Evolutionary conservation across 2,888 invertebrate species (phyloP).

Genomic region (Cephus nigrinus): DNA sequence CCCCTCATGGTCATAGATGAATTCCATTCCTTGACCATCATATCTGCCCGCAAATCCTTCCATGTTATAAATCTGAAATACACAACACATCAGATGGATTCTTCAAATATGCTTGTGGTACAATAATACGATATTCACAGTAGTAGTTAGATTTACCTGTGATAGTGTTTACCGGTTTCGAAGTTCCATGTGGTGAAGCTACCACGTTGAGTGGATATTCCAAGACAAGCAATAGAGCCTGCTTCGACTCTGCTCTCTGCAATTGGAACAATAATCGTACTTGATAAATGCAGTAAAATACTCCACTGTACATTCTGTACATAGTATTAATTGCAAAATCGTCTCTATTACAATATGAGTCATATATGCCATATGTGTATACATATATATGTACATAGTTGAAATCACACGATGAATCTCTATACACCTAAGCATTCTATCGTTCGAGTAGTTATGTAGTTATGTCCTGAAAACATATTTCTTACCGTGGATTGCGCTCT

Average conservation of each 20-base stretch:
- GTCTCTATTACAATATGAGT: background rate
- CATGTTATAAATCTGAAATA: slow-evolving; percentile 79
- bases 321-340: background rate
- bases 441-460: background rate
- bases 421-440: background rate
- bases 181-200: slow-evolving; percentile 89
- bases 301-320: background rate
- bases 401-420: background rate
- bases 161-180: slow-evolving; percentile 79
- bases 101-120: background rate
- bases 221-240: slow-evolving; percentile 80
- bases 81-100: background rate
- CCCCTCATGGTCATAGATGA: slow-evolving; percentile 77
- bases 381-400: background rate
- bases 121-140: background rate
- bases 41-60: slow-evolving; percentile 86
- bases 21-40: slow-evolving; percentile 82
- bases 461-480: slow-evolving; percentile 2
- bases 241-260: slow-evolving; percentile 78
- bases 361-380: background rate
- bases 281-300: background rate
- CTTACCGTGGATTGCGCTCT: slow-evolving; percentile 76
- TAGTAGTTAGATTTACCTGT: slow-evolving; percentile 67
- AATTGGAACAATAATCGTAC: slow-evolving; percentile 21
- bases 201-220: slow-evolving; percentile 84